These are phyloP conservation scores for Galbula dea DNA, from an alignment of 2,113 vertebrate genomes.

Conservation along the genomic window DNA sequence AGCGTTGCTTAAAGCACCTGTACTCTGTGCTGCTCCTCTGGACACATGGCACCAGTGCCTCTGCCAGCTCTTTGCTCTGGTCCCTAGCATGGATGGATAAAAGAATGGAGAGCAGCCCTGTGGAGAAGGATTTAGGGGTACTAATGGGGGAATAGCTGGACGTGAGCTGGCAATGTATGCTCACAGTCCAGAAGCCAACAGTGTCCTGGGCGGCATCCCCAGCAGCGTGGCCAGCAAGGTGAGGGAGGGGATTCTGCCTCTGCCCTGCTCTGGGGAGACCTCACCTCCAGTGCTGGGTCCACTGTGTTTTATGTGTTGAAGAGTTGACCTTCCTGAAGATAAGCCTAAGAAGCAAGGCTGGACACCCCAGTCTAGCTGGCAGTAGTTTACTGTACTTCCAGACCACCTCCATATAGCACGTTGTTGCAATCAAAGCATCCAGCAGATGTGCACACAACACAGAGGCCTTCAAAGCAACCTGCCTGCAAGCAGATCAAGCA, in stretches of 20 bases:
- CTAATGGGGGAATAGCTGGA: background rate
- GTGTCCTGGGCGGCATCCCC: background rate
- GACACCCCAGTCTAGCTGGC: background rate
- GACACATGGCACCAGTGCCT: fast-evolving
- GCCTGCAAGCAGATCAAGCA: background rate
- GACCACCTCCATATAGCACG: fast-evolving
- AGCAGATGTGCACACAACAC: fast-evolving
- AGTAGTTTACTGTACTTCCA: background rate
- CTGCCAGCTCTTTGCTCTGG: background rate
- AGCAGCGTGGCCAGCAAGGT: background rate
- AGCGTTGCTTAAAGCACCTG: fast-evolving
- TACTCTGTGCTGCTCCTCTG: background rate
- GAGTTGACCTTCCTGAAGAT: background rate
- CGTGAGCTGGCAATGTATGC: background rate
- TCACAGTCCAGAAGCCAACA: background rate
- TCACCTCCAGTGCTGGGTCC: background rate
- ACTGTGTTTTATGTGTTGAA: background rate
- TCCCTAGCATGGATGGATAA: background rate
- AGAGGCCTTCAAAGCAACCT: background rate
- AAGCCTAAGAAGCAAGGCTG: background rate
- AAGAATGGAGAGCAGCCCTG: background rate
- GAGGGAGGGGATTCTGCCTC: background rate
- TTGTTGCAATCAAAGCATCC: background rate
- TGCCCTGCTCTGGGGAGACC: background rate
- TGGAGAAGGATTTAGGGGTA: background rate